Base-by-base conservation (phyloP, 1,140 invertebrate species). In the Elymnias hypermnestra region DNA sequence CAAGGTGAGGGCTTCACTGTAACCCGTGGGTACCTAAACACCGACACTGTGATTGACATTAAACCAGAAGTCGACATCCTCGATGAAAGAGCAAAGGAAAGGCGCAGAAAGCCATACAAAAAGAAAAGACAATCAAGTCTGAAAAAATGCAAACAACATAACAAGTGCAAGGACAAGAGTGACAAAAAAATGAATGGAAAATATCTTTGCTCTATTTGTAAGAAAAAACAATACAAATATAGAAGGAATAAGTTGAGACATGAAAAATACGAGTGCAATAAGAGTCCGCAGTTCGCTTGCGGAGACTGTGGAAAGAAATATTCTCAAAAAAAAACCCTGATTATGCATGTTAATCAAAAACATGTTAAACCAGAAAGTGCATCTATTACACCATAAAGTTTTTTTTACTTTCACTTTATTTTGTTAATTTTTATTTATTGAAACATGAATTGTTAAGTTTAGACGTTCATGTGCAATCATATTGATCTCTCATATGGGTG, bases 311-410 rank as follows among this genome's bases (percentile, higher is more conserved):
- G 59, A 8, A 77, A 73, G 52, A 75, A 50, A 50, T 84, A 78
- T 48, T 82, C 75, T 6, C 82, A 79, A 64, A 82, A 82, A 57
- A 88, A 88, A 68, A 87, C 85, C 2, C 55, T 89, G 23, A 72
- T 60, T 5, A 61, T 76, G 33, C 88, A 89, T 59, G 57, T 88
- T 13, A 58, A 72, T 31, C 77, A 74, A 28, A 88, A 88, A 57
- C 79, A 84, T 48, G 21, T 28, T 39, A 15, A 28, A 29, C 23
- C 18, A 39, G 38, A 41, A 23, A 28, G 19, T 10, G 15, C 25
- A 44, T 22, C 15, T 19, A 6, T 21, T 21, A 28, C 21, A 19
- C 38, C 36, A 12, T 48, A 44, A 51, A 56, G 47, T 21, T 45
- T 51, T 41, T 45, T 50, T 38, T 52, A 44, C 41, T n/a, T 55